Evolutionary conservation across 2,888 invertebrate species (phyloP).

Genomic region (Callyntrura guangdongensis): DNA sequence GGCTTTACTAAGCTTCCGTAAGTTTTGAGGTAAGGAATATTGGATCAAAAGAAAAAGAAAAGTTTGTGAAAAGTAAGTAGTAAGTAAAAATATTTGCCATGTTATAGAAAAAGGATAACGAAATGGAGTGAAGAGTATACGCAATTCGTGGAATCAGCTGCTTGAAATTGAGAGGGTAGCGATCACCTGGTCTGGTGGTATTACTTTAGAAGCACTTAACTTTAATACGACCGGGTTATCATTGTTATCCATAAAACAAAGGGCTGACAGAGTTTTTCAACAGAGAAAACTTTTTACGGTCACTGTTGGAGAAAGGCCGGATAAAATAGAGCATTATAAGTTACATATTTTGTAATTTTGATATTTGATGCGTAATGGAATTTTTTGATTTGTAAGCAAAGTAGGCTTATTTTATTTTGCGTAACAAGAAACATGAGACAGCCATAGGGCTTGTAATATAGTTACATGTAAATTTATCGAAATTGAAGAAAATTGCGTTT

Average conservation of each 20-base stretch:
- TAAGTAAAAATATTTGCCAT: neutral
- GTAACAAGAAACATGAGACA: neutral
- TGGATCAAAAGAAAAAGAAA: conserved; percentile 27
- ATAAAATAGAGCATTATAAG: neutral
- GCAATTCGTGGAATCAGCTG: neutral
- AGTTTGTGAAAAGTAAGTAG: neutral
- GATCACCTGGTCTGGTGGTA: neutral
- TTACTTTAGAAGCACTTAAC: too few relatives aligned
- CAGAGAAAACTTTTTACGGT: neutral
- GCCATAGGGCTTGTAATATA: conserved; percentile 15
- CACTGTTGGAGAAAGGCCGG: neutral
- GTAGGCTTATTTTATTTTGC: neutral
- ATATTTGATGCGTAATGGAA: neutral
- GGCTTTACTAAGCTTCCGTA: neutral
- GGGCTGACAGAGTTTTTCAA: conserved; percentile 5
- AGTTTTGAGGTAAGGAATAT: neutral
- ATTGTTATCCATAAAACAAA: neutral
- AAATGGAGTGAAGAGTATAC: neutral
- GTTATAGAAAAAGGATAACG: neutral
- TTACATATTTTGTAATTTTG: neutral
- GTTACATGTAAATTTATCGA: conserved; percentile 47
- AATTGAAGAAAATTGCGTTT: conserved; percentile 56
- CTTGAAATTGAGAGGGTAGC: too few relatives aligned
- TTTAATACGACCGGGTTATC: neutral
- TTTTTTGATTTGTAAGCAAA: neutral